Percentiles rank a stretch among this genome's conserved stretches.
These are phyloP conservation scores for Epinephelus malabaricus DNA, from an alignment of 2,797 vertebrate species.

Conservation along the genomic window DNA sequence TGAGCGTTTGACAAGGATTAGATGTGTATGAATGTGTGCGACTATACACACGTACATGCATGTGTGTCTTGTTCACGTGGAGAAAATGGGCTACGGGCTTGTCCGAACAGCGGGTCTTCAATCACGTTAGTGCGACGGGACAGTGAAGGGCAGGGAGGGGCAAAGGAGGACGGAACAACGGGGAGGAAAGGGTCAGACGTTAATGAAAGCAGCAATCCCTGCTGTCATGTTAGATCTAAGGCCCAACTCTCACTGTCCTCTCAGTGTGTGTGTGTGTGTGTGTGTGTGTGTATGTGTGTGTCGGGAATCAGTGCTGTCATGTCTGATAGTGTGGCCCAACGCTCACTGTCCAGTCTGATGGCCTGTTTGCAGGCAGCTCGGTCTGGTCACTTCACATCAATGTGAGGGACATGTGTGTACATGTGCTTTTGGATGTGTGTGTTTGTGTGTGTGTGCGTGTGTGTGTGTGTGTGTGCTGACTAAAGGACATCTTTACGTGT, in stretches of 20 bases:
- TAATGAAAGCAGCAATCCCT: constrained; percentile 88
- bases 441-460: constrained; percentile 5
- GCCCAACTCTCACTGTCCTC: constrained; percentile 70
- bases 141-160: constrained; percentile 79
- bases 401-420: constrained; percentile 74
- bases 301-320: constrained; percentile 86
- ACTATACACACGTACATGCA: constrained; percentile 6
- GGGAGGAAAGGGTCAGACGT: constrained; percentile 80
- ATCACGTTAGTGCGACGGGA: constrained; percentile 86
- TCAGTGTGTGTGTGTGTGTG: constrained; percentile 49
- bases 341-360: constrained; percentile 86
- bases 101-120: constrained; percentile 86
- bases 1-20: constrained; percentile 80
- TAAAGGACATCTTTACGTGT: constrained; percentile 54
- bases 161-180: constrained; percentile 54
- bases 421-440: constrained; percentile 35
- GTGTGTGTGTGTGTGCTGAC: constrained; percentile 8
- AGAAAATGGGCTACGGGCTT: constrained; percentile 74
- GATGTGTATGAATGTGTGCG: constrained; percentile 47
- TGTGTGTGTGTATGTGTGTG: constrained; percentile 55
- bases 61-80: constrained; percentile 22
- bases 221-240: constrained; percentile 87
- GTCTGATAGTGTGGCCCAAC: constrained; percentile 78
- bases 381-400: constrained; percentile 89
- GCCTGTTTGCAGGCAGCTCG: constrained; percentile 89